Conservation (phyloP, 2,113 vertebrate genomes). For the Paraplagusia blochii region DNA sequence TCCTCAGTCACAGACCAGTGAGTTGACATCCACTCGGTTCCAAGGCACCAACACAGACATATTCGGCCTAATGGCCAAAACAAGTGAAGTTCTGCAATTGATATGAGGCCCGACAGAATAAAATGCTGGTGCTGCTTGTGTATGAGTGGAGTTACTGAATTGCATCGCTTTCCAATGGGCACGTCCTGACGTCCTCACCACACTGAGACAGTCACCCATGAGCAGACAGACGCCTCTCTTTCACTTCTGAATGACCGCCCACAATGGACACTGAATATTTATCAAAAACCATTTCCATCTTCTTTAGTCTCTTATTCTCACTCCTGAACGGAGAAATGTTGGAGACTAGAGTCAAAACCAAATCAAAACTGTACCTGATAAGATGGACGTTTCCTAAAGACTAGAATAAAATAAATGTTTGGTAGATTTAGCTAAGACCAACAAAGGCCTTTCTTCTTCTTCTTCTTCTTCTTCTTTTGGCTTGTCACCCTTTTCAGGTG, state of each 20-base stretch:
- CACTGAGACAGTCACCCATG: conserved; percentile 71
- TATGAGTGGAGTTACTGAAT: conserved; percentile 70
- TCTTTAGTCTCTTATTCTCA: conserved; percentile 32
- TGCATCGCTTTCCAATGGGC: conserved; percentile 69
- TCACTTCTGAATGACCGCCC: conserved; percentile 69
- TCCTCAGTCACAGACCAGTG: conserved; percentile 59
- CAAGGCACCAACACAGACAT: conserved; percentile 56
- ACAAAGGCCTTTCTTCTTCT: no score
- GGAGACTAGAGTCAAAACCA: no score
- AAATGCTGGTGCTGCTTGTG: conserved; percentile 56
- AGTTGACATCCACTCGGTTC: conserved; percentile 53
- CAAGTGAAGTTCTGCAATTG: conserved; percentile 55
- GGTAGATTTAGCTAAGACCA: no score
- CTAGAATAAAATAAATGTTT: no score
- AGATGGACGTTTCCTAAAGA: no score
- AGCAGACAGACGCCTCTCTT: conserved; percentile 68
- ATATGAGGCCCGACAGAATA: conserved; percentile 57
- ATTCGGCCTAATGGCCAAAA: conserved; percentile 65
- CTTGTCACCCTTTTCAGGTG: no score
- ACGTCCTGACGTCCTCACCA: conserved; percentile 72
- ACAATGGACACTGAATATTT: conserved; percentile 63
- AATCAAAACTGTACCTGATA: no score
- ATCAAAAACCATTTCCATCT: conserved; percentile 34
- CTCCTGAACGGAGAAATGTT: conserved; percentile 41
- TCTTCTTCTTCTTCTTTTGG: no score